Evolutionary conservation across 2,888 invertebrate species (phyloP).

Genomic region (Phlogophora meticulosa): DNA sequence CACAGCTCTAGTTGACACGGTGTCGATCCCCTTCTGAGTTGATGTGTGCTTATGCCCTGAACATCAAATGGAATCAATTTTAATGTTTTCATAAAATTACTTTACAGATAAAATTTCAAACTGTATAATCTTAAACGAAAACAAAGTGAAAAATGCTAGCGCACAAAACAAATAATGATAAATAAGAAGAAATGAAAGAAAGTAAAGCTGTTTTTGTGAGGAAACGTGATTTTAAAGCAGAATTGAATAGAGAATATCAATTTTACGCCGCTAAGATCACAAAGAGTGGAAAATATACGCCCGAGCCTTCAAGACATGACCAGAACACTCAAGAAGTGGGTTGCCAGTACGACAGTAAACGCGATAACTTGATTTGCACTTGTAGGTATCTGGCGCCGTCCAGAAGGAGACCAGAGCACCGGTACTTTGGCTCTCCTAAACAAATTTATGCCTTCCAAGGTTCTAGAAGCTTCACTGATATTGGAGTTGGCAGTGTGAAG

Average conservation of each 20-base stretch:
- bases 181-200: constrained; percentile 79
- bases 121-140: constrained; percentile 45
- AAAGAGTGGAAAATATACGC: constrained; percentile 37
- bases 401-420: constrained; percentile 61
- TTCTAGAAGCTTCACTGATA: constrained; percentile 72
- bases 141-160: constrained; percentile 45
- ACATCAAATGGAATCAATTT: too few species aligned
- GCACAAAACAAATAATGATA: constrained; percentile 74
- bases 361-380: constrained; percentile 69
- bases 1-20: too few species aligned
- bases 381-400: constrained; percentile 63
- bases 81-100: background rate
- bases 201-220: constrained; percentile 75
- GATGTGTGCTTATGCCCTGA: too few species aligned
- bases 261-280: constrained; percentile 48
- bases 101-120: constrained; percentile 26
- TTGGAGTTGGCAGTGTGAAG: constrained; percentile 79
- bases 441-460: constrained; percentile 72
- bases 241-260: constrained; percentile 42
- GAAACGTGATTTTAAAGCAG: constrained; percentile 64
- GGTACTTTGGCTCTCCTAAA: constrained; percentile 67
- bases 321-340: constrained; percentile 67
- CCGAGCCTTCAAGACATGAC: constrained; percentile 46
- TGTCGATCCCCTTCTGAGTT: too few species aligned
- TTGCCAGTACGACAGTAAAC: constrained; percentile 74